Base-by-base conservation (phyloP, 2,113 vertebrate species). In the Oceanodroma tethys region DNA sequence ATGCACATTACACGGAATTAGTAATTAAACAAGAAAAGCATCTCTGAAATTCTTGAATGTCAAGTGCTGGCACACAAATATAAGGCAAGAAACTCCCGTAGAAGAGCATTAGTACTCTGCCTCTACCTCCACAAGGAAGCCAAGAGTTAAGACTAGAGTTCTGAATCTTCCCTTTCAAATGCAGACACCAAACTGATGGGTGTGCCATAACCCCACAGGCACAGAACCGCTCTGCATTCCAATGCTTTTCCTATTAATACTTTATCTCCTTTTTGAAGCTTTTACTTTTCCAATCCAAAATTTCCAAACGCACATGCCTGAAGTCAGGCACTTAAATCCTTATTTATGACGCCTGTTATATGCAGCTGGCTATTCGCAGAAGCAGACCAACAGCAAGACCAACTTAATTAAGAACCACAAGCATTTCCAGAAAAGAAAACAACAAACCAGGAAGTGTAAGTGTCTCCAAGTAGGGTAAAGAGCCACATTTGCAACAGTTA, bases 11-110 rank as follows among this genome's bases (percentile, higher is more conserved):
- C 7, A 45, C 74, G 55, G 55, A 95, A 53, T 11, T 91, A 43
- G 40, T 94, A 95, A 97, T 97, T 97, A 97, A 97, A 86, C 94
- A 40, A 92, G 86, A 93, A 94, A 85, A 80, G 56, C 14, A 62
- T 73, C 90, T 94, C 95, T 73, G 81, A 89, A 95, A 97, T 86
- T 73, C 84, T 29, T 92, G 74, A 81, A n/a, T n/a, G n/a, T n/a
- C n/a, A n/a, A 72, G 71, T 48, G 88, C 72, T 43, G 9, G 88
- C 40, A 55, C n/a, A 60, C 74, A 84, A 95, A 93, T 90, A 56
- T 66, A 70, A 95, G 88, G 88, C 87, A 95, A 93, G 93, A 95
- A 94, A 56, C 47, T 38, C 63, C 82, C 1, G 1, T 22, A 84
- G 88, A 97, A 65, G 56, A 91, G 75, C 71, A 38, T 88, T 66